Base-by-base conservation (phyloP, 2,888 invertebrate species). In the Strigamia crassipes region DNA sequence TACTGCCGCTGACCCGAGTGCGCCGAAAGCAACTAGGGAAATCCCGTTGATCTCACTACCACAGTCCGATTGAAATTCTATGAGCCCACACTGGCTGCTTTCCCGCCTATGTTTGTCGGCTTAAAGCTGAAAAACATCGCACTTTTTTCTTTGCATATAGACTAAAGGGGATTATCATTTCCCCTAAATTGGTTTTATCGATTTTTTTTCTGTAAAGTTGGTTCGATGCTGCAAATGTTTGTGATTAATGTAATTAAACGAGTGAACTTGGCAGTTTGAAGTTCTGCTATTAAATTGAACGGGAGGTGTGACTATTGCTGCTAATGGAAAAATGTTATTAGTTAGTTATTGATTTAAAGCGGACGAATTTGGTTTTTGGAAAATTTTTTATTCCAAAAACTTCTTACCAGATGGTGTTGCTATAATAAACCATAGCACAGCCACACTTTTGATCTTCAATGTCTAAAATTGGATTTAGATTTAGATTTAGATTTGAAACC, bases 51-150 rank as follows among this genome's bases (percentile, higher is more conserved):
- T 18, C 61, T 66, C 23, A 18, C 21, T 66, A 66, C 61, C 61
- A 66, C 23, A 18, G 21, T 66, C 61, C 61, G 61, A 66, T 66
- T 66, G 61, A 66, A 66, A 66, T 66, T 66, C 61, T 66, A 66
- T 66, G 61, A 66, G 61, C 61, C 61, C 61, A 23, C 23, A 15
- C 61, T 21, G 61, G 21, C 8, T 66, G 61, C 61, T 23, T 66
- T 66, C 23, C 23, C 12, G 61, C 61, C 21, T 66, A 66, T 66
- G 61, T 66, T 66, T n/a, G 61, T 23, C 21, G 23, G 9, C 61
- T 66, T 66, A 66, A 66, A 66, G 61, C 23, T 66, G 61, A 66
- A 66, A 23, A 66, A 5, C 38, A 38, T 4, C 1, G 21, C 1
- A 23, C 21, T 18, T 66, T 56, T 23, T 66, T 66, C 61, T 66